These are phyloP conservation scores for Nicator chloris DNA, from an alignment of 2,113 vertebrate species.

Conservation along the genomic window DNA sequence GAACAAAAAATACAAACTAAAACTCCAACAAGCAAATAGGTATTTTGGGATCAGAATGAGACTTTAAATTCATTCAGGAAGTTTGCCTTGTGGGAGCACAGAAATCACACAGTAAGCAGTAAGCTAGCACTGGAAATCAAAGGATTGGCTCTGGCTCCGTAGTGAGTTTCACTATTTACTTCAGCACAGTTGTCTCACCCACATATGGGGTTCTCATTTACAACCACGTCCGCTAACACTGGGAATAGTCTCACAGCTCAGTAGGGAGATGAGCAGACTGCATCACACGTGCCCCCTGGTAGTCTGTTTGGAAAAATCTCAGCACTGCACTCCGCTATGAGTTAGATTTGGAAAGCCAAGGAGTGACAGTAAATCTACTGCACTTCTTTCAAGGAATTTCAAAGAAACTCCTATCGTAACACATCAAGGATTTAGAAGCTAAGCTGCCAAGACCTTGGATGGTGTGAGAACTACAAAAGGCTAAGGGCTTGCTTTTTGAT, in stretches of 20 bases:
- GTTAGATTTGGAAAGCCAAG: not conserved
- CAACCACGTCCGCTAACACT: not conserved
- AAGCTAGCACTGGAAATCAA: not conserved
- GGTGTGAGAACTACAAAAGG: not conserved
- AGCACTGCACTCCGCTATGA: not conserved
- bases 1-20: not conserved
- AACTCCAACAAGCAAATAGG: not conserved
- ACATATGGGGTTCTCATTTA: not conserved
- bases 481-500: not conserved
- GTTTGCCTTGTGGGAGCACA: not conserved
- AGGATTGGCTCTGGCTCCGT: not conserved
- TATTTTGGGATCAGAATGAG: not conserved
- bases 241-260: not conserved
- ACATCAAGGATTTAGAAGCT: not conserved
- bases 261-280: not conserved
- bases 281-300: not conserved
- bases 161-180: not conserved
- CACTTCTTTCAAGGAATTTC: not conserved
- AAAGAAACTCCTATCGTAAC: not conserved
- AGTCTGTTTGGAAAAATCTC: slow-evolving; percentile 1
- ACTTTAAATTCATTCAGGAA: not conserved
- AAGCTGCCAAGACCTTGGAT: not conserved
- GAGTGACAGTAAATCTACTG: not conserved
- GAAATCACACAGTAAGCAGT: not conserved
- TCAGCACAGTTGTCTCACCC: slow-evolving; percentile 25